Percentiles rank a stretch among this genome's conserved stretches.
Conservation (phyloP, 2,888 invertebrate genomes). For the Torymus texanus region DNA sequence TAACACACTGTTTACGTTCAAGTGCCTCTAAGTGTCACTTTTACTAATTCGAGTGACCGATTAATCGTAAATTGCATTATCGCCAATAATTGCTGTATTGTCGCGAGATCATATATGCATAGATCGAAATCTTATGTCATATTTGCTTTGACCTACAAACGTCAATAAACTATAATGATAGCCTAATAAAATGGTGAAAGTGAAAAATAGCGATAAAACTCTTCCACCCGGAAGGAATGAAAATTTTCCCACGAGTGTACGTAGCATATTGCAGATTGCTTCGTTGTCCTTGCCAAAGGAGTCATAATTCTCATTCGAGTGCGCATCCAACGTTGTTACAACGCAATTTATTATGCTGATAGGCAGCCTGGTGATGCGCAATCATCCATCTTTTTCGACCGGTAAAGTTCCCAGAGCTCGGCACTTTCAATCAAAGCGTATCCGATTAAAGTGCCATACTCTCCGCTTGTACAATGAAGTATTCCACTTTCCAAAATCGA, state of each 20-base stretch:
- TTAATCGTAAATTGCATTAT: neutral
- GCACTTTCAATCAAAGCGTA: constrained; percentile 41
- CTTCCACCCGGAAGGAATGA: constrained; percentile 2
- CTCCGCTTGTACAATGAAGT: neutral
- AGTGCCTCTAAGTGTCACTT: neutral
- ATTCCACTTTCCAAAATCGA: constrained; percentile 43
- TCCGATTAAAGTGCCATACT: constrained; percentile 42
- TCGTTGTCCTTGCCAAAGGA: neutral
- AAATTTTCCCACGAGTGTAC: neutral
- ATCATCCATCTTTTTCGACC: constrained; percentile 32
- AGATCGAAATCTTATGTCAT: no score
- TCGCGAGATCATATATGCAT: neutral
- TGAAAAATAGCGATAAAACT: no score
- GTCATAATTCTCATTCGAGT: constrained; percentile 3
- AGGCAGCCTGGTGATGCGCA: neutral
- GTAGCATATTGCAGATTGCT: neutral
- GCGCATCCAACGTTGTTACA: no score
- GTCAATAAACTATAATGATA: no score
- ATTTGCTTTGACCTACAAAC: no score
- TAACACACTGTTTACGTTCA: no score
- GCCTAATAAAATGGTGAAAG: no score
- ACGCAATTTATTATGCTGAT: constrained; percentile 32
- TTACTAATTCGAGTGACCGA: no score
- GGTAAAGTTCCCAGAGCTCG: constrained; percentile 29
- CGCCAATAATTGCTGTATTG: neutral